phyloP scores from a whole-genome alignment of 2,888 invertebrate genomes.

The Latrodectus elegans region DNA sequence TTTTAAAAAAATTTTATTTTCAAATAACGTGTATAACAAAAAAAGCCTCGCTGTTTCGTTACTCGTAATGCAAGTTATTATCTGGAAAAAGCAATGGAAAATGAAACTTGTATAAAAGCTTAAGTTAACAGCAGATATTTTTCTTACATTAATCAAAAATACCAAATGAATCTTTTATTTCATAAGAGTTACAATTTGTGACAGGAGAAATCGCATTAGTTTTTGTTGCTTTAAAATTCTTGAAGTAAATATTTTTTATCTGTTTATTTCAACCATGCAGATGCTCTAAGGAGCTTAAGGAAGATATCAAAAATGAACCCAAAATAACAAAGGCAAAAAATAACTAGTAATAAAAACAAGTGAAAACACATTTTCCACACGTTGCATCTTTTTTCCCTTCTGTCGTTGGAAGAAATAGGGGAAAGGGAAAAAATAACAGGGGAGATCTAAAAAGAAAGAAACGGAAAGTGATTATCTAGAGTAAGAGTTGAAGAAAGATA shows the following conservation, averaged over 20 bases:
- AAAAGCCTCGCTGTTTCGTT: too few relatives aligned
- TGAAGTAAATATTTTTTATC: constrained; percentile 38
- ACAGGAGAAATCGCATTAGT: constrained; percentile 23
- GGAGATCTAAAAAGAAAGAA: constrained; percentile 4
- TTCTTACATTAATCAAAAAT: too few relatives aligned
- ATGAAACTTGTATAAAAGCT: too few relatives aligned
- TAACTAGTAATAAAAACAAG: constrained; percentile 4
- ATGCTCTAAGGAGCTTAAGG: constrained; percentile 29
- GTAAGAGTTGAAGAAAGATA: constrained; percentile 41
- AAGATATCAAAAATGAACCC: constrained; percentile 30
- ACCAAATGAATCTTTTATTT: too few relatives aligned
- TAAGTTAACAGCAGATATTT: too few relatives aligned
- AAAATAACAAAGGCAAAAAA: constrained; percentile 7
- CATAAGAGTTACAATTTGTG: not conserved
- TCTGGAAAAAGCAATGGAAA: too few relatives aligned
- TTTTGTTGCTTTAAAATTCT: constrained; percentile 10
- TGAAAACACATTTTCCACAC: constrained; percentile 23
- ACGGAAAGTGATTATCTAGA: constrained; percentile 52
- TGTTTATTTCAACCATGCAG: constrained; percentile 38
- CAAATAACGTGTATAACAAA: too few relatives aligned
- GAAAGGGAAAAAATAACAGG: constrained; percentile 1
- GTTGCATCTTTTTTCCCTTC: constrained; percentile 12
- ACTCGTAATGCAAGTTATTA: too few relatives aligned
- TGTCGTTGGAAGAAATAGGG: not conserved
- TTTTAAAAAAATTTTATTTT: too few relatives aligned